phyloP scores from a whole-genome alignment of 1,140 invertebrate genomes.

The Polypedilum vanderplanki region DNA sequence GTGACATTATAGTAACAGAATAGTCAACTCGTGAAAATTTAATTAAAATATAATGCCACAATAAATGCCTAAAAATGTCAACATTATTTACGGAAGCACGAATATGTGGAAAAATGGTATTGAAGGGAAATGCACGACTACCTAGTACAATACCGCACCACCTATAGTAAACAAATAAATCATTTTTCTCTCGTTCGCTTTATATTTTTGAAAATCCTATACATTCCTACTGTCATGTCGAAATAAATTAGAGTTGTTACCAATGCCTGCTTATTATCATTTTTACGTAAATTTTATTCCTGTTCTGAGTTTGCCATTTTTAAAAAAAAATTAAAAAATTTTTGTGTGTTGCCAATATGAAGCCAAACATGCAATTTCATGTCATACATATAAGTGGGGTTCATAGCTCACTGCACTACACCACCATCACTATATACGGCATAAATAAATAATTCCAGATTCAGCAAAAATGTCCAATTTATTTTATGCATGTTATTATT shows the following conservation, averaged over 20 bases:
- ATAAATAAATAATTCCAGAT: not conserved
- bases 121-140: not conserved
- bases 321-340: no score
- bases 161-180: slow-evolving; percentile 10
- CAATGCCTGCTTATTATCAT: not conserved
- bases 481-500: slow-evolving; percentile 15
- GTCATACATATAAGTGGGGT: no score
- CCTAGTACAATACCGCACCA: no score
- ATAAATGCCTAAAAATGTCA: slow-evolving; percentile 6
- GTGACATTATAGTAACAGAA: no score
- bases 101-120: not conserved
- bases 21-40: not conserved
- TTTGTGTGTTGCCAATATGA: no score
- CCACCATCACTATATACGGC: no score
- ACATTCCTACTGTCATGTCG: not conserved
- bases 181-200: not conserved
- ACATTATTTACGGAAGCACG: slow-evolving; percentile 4
- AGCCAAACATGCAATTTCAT: no score
- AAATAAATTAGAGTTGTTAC: slow-evolving; percentile 18
- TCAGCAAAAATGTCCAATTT: slow-evolving; percentile 18
- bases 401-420: no score
- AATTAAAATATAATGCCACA: slow-evolving; percentile 18
- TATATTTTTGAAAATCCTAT: no score
- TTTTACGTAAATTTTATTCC: not conserved
- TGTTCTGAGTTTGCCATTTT: no score